Evolutionary conservation across 1,140 invertebrate species (phyloP), one percentile per base, ranked within the genome.

Genomic region (Aphidius ervi): DNA sequence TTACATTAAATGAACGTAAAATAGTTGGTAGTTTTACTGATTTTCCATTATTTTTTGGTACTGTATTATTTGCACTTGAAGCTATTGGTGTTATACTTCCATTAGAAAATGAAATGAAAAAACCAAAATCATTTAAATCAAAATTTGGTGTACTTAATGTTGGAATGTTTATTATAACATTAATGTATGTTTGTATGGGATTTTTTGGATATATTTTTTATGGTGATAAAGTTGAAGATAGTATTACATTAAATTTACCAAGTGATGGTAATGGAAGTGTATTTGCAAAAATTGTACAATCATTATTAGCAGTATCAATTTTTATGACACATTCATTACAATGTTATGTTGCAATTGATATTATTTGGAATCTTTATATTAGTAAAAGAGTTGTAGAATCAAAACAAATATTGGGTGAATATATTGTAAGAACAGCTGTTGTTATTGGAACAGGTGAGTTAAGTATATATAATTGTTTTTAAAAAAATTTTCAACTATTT

Each of bases 281-380:
- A 81, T 71, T 91, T 4, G 88, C 90, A 6, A 85, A 89, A 71
- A 78, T 84, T 9, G 90, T 92, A 1, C 87, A 90, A 72, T 73
- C 93, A 8, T 83, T 92, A 61, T 83, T 94, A 70, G 88, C 91
- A 0, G 67, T 91, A 6, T 85, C 91, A 0, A 92, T 95, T 65
- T 94, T 89, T 75, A 84, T 93, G 39, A 90, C 90, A 0, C 93
- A 94, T 77, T 87, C 87, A 0, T 82, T 97, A 16, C 92, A 94
- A 65, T 88, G 92, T 70, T 97, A 95, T 74, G 93, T 97, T 0
- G 91, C 93, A 1, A 86, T 95, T 61, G 89, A 92, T 64, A 95
- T 96, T 61, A 79, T 88, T 5, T 95, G 93, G 92, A 91, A 90
- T 53, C 83, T 83, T 43, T 86, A 87, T 61, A 62, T 88, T 43